phyloP scores from a whole-genome alignment of 2,797 vertebrate species.

The Staurois parvus region DNA sequence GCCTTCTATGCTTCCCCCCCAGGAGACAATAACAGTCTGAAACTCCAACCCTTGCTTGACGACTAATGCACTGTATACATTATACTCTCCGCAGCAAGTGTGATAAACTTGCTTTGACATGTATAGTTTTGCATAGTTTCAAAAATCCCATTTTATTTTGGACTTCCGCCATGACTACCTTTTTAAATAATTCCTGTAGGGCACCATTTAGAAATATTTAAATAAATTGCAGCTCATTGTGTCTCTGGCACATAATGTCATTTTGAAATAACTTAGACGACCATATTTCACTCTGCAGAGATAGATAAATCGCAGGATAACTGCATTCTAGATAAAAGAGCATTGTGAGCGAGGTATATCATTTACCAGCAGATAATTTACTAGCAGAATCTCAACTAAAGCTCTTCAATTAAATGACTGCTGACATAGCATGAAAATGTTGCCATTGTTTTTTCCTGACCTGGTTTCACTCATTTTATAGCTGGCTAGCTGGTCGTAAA shows the following conservation, averaged over 20 bases:
- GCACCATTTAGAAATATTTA: constrained; percentile 60
- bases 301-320: constrained; percentile 16
- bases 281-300: constrained; percentile 39
- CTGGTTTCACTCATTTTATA: neutral
- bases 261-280: constrained; percentile 48
- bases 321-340: constrained; percentile 22
- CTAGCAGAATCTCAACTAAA: constrained; percentile 19
- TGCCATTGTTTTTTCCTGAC: neutral
- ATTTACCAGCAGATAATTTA: constrained; percentile 32
- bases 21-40: constrained; percentile 10
- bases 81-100: constrained; percentile 30
- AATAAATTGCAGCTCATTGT: constrained; percentile 47
- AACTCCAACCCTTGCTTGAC: neutral
- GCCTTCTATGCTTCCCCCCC: neutral
- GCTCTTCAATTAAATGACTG: constrained; percentile 11
- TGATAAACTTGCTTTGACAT: constrained; percentile 50
- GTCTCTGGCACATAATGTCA: constrained; percentile 50
- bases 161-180: constrained; percentile 41
- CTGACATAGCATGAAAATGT: neutral
- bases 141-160: constrained; percentile 55
- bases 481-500: too few species aligned
- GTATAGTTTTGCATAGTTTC: constrained; percentile 42
- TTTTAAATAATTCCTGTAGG: constrained; percentile 50
- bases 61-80: constrained; percentile 39
- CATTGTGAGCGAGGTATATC: constrained; percentile 2